Evolutionary conservation across 2,797 vertebrate species (phyloP).

Genomic region (Onychomys torridus): DNA sequence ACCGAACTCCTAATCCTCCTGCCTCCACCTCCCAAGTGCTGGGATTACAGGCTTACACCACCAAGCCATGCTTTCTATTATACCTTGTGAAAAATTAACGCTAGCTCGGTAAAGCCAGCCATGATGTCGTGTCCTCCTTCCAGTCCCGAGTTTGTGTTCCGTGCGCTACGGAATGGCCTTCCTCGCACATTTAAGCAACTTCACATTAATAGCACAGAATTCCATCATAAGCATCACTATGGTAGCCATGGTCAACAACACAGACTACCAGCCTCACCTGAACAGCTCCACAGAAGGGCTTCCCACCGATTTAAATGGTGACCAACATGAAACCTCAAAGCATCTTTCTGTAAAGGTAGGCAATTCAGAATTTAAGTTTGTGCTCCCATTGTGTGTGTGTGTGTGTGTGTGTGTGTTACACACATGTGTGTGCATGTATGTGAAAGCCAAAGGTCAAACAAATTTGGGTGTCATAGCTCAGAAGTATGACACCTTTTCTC

Average conservation of each 20-base stretch:
- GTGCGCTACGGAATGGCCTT: constrained; percentile 58
- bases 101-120: neutral
- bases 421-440: neutral
- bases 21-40: neutral
- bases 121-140: constrained; percentile 36
- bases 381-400: neutral
- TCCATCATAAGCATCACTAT: constrained; percentile 59
- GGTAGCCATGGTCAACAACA: constrained; percentile 74
- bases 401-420: too few relatives aligned
- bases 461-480: neutral
- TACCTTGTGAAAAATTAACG: neutral
- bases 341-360: constrained; percentile 55
- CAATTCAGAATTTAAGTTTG: neutral
- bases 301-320: neutral
- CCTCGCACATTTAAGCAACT: constrained; percentile 46
- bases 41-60: neutral
- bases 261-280: neutral
- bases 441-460: neutral
- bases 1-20: neutral
- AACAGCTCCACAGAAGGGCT: constrained; percentile 23
- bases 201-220: neutral
- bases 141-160: constrained; percentile 62
- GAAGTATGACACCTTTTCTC: neutral
- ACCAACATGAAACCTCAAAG: neutral
- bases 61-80: neutral